Base-by-base conservation (phyloP, 1,140 invertebrate species). In the Lepidurus apus region DNA sequence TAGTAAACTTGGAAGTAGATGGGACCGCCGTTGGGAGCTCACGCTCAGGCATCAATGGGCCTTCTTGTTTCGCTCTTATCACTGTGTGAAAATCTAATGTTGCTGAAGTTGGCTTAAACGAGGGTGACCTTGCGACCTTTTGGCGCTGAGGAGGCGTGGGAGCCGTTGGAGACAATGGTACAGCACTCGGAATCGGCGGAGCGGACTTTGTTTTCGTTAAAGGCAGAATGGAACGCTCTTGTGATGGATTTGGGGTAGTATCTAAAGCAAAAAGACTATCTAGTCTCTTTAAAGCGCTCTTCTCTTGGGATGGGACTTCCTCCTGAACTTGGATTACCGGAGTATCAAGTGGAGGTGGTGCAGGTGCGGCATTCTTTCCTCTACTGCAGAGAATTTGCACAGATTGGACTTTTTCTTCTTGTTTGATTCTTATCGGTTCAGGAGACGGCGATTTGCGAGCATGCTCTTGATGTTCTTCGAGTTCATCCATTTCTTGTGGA, bases 401-500 rank as follows among this genome's bases (percentile, higher is more conserved):
- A 42, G n/a, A 42, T n/a, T 21, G 34, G 9, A 77, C 43, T 73
- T 43, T n/a, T 11, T 73, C 43, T 43, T 43, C 45, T 43, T 53
- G 24, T n/a, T 7, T n/a, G 21, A 11, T 45, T 78, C 9, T 78
- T 34, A 17, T 10, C 42, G 26, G 13, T 21, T 77, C 43, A 17
- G 76, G 17, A 8, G 43, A n/a, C 42, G 74, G 9, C 4, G 80
- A 47, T 45, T 80, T 79, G 2, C 77, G 79, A n/a, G 44, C 75
- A 21, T 80, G 77, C 9, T 79, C 74, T 21, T 79, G 73, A 11
- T 77, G 77, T 7, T 79, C 79, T 13, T 78, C 65, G 11, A 42
- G 73, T 1, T 74, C 43, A 42, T 79, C 43, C 7, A 76, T 53
- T 42, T 77, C 77, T 34, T 79, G 77, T 8, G 79, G 75, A 43